Evolutionary conservation across 1,140 invertebrate species (phyloP), one percentile per base, ranked within the genome.

Genomic region (Drosophila bifasciata): DNA sequence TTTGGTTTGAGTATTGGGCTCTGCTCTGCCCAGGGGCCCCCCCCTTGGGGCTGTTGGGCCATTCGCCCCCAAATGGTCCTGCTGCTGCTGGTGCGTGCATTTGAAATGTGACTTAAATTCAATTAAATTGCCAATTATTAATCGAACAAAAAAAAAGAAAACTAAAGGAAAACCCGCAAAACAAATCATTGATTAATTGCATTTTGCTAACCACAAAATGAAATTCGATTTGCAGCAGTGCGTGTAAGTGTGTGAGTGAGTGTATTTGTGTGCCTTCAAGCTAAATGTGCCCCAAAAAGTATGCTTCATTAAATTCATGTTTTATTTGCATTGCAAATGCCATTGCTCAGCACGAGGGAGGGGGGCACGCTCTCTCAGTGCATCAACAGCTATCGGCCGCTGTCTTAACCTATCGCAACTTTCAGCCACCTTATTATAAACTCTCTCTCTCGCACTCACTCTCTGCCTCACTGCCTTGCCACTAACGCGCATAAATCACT

Each of bases 321-420:
- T 13, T 7, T 8, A 44, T 21, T 16, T 23, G 25, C 15, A 49
- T 70, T 70, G 66, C 66, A 59, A 70, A 59, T 72, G 40, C 50
- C 68, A 72, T 72, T 61, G 43, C 25, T 72, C n/a, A n/a, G n/a
- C n/a, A n/a, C n/a, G n/a, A n/a, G n/a, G n/a, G n/a, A n/a, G n/a
- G n/a, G n/a, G n/a, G n/a, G n/a, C n/a, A n/a, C n/a, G n/a, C n/a
- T n/a, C n/a, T n/a, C n/a, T n/a, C n/a, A 67, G 57, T 72, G 61
- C 60, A 78, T 81, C 69, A 78, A 78, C 79, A 74, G 69, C 74
- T 81, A 74, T 81, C 79, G 79, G 25, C 17, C 32, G 55, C 50
- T 67, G 68, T 41, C 61, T 75, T 63, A 79, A 70, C 63, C 70
- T 52, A 56, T 64, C 46, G 68, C 71, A 44, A 74, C 40, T 36